Base-by-base conservation (phyloP, 1,140 invertebrate species). In the Aphaenogaster floridana region DNA sequence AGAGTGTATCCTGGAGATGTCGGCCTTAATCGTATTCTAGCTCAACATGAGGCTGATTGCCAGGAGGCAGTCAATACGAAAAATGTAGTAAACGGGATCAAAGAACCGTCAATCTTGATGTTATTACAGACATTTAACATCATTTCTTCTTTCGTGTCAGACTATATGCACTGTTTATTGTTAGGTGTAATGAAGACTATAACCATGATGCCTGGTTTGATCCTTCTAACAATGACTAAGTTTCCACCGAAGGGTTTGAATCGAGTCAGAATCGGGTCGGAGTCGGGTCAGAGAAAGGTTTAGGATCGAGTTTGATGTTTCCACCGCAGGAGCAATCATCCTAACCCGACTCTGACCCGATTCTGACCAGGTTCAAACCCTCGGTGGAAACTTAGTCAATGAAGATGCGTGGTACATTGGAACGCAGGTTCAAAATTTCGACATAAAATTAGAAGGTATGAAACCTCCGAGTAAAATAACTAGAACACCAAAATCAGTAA, bases 41-140 rank as follows among this genome's bases (percentile, higher is more conserved):
- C 39, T 42, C 39, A 42, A 42, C 39, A 42, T 42, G 39, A 42
- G 39, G 3, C 39, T 42, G 39, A 42, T 42, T 42, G 39, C 39
- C 39, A 42, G 39, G 39, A 42, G 39, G 39, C 39, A 42, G 39
- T 42, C 2, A 0, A 42, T 42, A 13, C 69, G 21, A 1, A 66
- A 74, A 28, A 4, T 52, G 50, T 52, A 17, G 50, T 52, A 17
- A 52, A 59, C n/a, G 57, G 57, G 0, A 4, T 59, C 7, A 59
- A 36, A 99, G 95, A 8, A 98, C 98, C 57, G 17, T 59, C n/a
- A 7, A 21, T 59, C 3, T 21, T 59, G 6, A 17, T 59, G n/a
- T 15, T 59, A 7, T 15, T 59, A 21, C 57, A 3, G 8, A 21
- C 5, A 2, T 59, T 59, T 59, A 21, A 59, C n/a, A 59, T 59